phyloP scores from a whole-genome alignment of 2,888 invertebrate species.

The Noctua comes region DNA sequence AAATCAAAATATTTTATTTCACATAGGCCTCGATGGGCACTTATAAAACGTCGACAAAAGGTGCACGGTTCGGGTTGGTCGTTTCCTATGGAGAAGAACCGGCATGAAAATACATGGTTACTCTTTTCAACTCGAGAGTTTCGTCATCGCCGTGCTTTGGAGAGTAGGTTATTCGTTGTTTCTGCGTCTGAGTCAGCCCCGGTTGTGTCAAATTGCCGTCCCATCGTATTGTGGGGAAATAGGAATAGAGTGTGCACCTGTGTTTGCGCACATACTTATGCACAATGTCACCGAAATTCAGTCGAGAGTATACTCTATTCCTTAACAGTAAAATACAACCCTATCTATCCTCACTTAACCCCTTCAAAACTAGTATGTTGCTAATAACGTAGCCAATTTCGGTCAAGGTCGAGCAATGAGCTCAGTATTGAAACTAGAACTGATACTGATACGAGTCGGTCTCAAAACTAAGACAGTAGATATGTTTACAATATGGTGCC shows the following conservation, averaged over 20 bases:
- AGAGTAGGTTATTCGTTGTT: neutral
- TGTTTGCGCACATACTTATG: neutral
- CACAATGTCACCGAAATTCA: neutral
- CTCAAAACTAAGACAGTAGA: slow-evolving; percentile 4
- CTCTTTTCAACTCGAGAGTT: too few species aligned
- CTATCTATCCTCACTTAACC: neutral
- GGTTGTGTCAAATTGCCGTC: neutral
- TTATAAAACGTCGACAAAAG: too few species aligned
- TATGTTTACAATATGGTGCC: slow-evolving; percentile 24
- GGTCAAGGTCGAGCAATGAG: slow-evolving; percentile 24
- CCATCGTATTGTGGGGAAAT: neutral
- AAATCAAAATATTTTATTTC: too few species aligned
- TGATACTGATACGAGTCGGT: slow-evolving; percentile 31
- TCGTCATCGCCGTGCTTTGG: too few species aligned
- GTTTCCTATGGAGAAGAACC: too few species aligned
- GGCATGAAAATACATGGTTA: too few species aligned
- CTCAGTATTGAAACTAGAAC: slow-evolving; percentile 17
- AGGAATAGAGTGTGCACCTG: neutral
- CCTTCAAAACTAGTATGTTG: slow-evolving; percentile 5
- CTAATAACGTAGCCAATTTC: slow-evolving; percentile 23
- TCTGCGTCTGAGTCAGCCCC: neutral
- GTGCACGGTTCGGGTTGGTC: too few species aligned
- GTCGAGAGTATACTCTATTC: neutral
- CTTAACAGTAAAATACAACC: neutral
- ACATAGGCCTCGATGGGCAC: too few species aligned